Evolutionary conservation across 2,113 vertebrate genomes (phyloP).

Genomic region (Romanogobio albipinnatus): DNA sequence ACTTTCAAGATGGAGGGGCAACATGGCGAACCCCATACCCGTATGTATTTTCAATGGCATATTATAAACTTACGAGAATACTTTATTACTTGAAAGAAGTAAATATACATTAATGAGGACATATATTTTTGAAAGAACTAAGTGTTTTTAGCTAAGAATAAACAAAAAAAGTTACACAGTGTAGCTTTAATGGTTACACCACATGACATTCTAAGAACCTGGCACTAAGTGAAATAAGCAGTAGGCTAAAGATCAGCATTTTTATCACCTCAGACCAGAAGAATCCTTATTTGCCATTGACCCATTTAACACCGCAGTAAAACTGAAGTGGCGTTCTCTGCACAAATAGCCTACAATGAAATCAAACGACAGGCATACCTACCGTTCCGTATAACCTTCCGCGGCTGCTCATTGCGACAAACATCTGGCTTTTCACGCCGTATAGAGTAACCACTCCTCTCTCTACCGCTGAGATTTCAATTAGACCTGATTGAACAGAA

Average conservation of each 20-base stretch:
- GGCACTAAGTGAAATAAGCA: too few species aligned
- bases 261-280: background rate
- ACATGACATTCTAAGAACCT: background rate
- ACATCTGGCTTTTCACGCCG: conserved; percentile 86
- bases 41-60: too few species aligned
- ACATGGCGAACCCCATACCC: too few species aligned
- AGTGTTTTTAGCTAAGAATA: too few species aligned
- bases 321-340: background rate
- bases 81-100: too few species aligned
- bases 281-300: background rate
- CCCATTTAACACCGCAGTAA: background rate
- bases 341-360: background rate
- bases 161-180: too few species aligned
- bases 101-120: too few species aligned
- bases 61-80: too few species aligned
- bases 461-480: conserved; percentile 96
- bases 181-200: background rate
- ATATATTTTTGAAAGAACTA: too few species aligned
- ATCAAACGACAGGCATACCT: conserved; percentile 71
- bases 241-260: background rate
- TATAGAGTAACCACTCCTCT: conserved; percentile 93
- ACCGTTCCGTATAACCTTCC: conserved; percentile 92
- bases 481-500: conserved; percentile 80
- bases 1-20: too few species aligned
- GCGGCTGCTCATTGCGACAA: conserved; percentile 91